Base-by-base conservation (phyloP, 1,140 invertebrate species). In the Cryptotermes secundus region DNA sequence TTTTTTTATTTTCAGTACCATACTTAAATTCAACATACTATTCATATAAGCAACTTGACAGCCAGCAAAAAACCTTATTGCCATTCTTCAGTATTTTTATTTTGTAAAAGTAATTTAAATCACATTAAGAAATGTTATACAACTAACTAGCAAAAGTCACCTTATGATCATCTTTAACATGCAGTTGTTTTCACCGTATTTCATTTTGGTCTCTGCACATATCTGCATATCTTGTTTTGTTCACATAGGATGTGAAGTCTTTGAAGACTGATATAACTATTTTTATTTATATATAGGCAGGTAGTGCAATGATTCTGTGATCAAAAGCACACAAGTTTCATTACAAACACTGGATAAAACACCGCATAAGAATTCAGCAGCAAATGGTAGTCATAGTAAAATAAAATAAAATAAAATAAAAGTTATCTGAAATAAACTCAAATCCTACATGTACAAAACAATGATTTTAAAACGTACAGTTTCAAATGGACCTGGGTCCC, bases 1-100 rank as follows among this genome's bases (percentile, higher is more conserved):
- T 72, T 72, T 72, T 22, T 59, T 72, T 72, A 72, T 72, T 72
- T 72, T 72, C 59, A 72, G 59, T 72, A 72, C 59, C 59, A 72
- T 72, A 72, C 59, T 72, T 72, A 72, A 72, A 72, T 72, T 72
- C 59, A 81, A 81, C 80, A 81, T 42, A 35, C 80, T 81, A 81
- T 81, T 81, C 34, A 81, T 81, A 42, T 81, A 81, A 81, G 80
- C 38, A 81, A 81, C 80, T 81, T 81, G 80, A 81, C 80, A 81
- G 80, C 80, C 80, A 81, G 34, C 26, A 81, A 35, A 81, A 81
- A 81, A 36, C 38, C 38, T 81, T 36, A 81, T 81, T 81, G 80
- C 38, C 34, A 81, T 81, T 81, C 26, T 81, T 81, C 38, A 72
- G 26, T 72, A 72, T 72, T 31, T 72, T 72, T 45, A 12, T 49